Percentiles rank a stretch among this genome's conserved stretches.
phyloP scores from a whole-genome alignment of 1,140 invertebrate species.

The Habropoda laboriosa region DNA sequence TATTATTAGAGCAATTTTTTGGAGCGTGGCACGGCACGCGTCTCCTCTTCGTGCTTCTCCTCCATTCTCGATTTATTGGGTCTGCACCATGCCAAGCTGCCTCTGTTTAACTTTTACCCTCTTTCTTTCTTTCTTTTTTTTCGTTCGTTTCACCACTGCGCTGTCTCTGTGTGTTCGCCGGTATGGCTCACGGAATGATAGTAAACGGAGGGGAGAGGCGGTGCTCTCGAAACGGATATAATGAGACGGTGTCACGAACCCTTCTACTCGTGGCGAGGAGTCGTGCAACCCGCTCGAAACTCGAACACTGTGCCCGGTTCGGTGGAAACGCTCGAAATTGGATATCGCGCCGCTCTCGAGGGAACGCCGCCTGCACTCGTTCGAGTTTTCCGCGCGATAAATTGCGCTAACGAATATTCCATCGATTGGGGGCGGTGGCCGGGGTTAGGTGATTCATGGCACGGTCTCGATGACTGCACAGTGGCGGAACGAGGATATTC shows the following conservation, averaged over 20 bases:
- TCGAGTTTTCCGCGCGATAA: slow-evolving; percentile 42
- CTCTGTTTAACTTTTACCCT: neutral
- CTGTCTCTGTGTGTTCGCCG: neutral
- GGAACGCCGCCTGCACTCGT: slow-evolving; percentile 1
- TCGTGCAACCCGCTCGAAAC: neutral
- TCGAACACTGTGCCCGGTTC: neutral
- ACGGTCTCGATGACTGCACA: neutral
- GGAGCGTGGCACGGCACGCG: slow-evolving; percentile 68
- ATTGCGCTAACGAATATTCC: slow-evolving; percentile 46
- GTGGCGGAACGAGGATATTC: too few relatives aligned
- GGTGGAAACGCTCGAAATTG: slow-evolving; percentile 53
- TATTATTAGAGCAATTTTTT: slow-evolving; percentile 80
- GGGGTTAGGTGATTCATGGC: neutral
- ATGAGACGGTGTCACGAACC: slow-evolving; percentile 46
- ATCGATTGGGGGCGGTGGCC: neutral
- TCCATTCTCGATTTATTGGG: slow-evolving; percentile 68
- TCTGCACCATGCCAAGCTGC: slow-evolving; percentile 47
- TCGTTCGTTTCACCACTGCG: neutral
- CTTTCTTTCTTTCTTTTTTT: neutral
- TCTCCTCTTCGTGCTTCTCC: slow-evolving; percentile 47
- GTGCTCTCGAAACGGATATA: slow-evolving; percentile 27
- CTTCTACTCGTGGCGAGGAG: neutral
- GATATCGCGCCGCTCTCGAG: slow-evolving; percentile 24
- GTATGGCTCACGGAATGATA: neutral
- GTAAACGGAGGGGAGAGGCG: neutral